Evolutionary conservation across 1,140 invertebrate species (phyloP), one percentile per base, ranked within the genome.

Genomic region (Chlorops oryzae): DNA sequence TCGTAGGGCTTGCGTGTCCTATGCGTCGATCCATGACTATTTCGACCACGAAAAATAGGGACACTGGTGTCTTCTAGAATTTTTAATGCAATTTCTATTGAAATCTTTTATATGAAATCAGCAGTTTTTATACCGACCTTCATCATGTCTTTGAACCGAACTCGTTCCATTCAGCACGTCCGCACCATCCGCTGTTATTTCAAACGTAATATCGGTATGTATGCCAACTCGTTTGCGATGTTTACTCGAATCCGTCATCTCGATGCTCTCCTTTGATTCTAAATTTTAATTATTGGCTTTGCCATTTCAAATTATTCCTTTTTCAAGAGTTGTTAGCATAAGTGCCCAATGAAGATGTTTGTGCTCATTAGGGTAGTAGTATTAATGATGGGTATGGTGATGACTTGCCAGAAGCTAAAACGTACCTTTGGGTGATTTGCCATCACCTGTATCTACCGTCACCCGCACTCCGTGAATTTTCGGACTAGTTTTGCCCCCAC

Each of bases 391-490:
- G n/a, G n/a, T n/a, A n/a, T n/a, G n/a, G n/a, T n/a, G n/a, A n/a
- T n/a, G n/a, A n/a, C n/a, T n/a, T n/a, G n/a, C n/a, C n/a, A n/a
- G n/a, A n/a, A n/a, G n/a, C n/a, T n/a, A n/a, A n/a, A n/a, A 40
- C 38, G 17, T 66, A 70, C 66, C 66, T 65, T 70, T 70, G 44
- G 66, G 65, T 57, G 62, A 61, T 51, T 69, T 63, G 34, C 59
- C 61, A 59, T 69, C 59, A 32, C 66, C 63, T 10, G 69, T 72
- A 52, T 72, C 70, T 49, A 72, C 70, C 4, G 70, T 70, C 13
- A 72, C 70, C 35, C 70, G 69, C 12, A 72, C 69, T 21, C 70
- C 70, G 43, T 72, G 66, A 51, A 72, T 72, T 62, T 69, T 70
- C 12, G 69, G 69, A 28, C 66, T 61, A 52, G 43, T 42, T 47